Percentiles rank a stretch among this genome's conserved stretches.
These are phyloP conservation scores for Sinocyclocheilus rhinocerous DNA, from an alignment of 2,113 vertebrate genomes.

Conservation along the genomic window DNA sequence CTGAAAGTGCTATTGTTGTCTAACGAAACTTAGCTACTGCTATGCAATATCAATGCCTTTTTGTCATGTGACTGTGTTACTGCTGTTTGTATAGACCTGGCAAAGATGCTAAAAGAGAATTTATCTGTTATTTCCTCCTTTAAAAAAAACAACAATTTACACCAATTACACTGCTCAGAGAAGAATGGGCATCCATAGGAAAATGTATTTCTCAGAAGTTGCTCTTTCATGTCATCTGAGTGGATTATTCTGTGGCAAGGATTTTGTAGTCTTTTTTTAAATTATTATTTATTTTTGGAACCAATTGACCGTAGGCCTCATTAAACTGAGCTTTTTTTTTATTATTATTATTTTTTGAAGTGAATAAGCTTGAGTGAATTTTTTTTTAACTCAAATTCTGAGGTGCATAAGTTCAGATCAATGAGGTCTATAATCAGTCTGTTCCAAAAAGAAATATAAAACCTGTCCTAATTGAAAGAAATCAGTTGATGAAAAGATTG, in stretches of 20 bases:
- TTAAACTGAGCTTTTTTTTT: too few relatives aligned
- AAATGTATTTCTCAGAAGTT: background rate
- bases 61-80: background rate
- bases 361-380: too few relatives aligned
- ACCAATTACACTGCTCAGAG: too few relatives aligned
- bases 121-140: background rate
- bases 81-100: background rate
- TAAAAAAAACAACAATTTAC: background rate
- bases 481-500: too few relatives aligned
- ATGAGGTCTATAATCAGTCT: too few relatives aligned
- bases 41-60: constrained; percentile 28
- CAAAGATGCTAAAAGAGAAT: background rate
- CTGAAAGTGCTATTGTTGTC: constrained; percentile 32
- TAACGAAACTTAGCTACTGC: constrained; percentile 19
- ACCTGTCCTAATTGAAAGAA: too few relatives aligned
- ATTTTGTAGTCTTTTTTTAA: background rate
- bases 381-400: too few relatives aligned
- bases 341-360: too few relatives aligned
- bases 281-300: too few relatives aligned
- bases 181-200: background rate
- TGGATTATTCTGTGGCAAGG: background rate
- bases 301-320: too few relatives aligned
- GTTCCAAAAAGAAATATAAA: too few relatives aligned
- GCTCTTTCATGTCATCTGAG: background rate
- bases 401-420: too few relatives aligned